phyloP scores from a whole-genome alignment of 2,888 invertebrate species.

The Ophion slaviceki region DNA sequence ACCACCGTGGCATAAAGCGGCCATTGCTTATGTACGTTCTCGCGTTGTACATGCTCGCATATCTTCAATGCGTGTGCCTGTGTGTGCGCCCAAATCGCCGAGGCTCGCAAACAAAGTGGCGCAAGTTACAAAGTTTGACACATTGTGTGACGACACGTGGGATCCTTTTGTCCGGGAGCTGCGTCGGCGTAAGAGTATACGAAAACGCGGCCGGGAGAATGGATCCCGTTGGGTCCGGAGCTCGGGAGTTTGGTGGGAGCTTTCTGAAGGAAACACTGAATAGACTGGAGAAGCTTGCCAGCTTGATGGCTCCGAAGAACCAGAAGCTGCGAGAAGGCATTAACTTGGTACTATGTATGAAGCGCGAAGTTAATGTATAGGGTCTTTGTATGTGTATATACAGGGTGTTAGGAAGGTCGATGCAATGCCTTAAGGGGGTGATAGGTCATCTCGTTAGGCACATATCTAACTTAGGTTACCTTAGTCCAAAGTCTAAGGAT shows the following conservation, averaged over 20 bases:
- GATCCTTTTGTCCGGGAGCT: constrained; percentile 10
- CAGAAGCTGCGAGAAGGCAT: constrained; percentile 60
- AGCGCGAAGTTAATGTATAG: too few relatives aligned
- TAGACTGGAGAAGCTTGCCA: constrained; percentile 30
- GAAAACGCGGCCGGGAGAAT: not conserved
- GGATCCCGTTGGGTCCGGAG: constrained; percentile 21
- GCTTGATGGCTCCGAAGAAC: constrained; percentile 61
- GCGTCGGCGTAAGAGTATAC: not conserved
- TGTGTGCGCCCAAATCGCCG: not conserved
- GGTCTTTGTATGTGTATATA: too few relatives aligned
- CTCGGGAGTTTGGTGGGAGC: constrained; percentile 29
- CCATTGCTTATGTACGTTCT: constrained; percentile 16
- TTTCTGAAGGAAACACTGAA: constrained; percentile 22
- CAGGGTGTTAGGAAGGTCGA: too few relatives aligned
- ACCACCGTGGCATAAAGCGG: constrained; percentile 19
- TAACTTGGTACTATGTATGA: constrained; percentile 43
- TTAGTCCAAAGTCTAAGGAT: too few relatives aligned
- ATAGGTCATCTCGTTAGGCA: too few relatives aligned
- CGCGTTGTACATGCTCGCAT: not conserved
- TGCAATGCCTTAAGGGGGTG: too few relatives aligned
- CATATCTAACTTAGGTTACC: too few relatives aligned
- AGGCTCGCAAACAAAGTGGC: constrained; percentile 6
- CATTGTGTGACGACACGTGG: not conserved
- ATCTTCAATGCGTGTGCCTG: not conserved
- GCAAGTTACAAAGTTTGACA: not conserved